Evolutionary conservation across 2,113 vertebrate genomes (phyloP).

Genomic region (Trematocara variabile): DNA sequence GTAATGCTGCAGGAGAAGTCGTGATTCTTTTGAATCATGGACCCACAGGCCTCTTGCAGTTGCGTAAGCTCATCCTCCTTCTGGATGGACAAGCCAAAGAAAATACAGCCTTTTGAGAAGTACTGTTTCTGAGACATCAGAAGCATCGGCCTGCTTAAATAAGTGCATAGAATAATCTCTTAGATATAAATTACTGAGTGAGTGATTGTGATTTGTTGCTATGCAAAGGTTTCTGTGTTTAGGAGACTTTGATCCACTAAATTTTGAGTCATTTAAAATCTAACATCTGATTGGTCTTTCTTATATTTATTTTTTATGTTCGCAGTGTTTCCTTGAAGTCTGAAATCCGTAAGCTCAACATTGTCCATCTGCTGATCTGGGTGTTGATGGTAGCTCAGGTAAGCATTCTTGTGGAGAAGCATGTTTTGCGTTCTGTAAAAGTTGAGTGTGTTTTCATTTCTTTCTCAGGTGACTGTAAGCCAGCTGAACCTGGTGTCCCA

Average conservation of each 20-base stretch:
- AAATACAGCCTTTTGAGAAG: background rate
- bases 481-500: conserved; percentile 87
- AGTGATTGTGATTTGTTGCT: background rate
- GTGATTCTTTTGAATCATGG: background rate
- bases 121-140: background rate
- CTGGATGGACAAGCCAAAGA: background rate
- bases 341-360: conserved; percentile 94
- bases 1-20: background rate
- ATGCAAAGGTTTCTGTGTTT: background rate
- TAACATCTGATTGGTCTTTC: background rate
- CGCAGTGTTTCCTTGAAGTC: conserved; percentile 92
- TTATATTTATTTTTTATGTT: background rate
- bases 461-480: conserved; percentile 81
- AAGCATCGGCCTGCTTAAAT: background rate
- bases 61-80: background rate
- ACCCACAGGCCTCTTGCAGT: background rate
- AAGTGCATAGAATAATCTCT: background rate
- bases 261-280: background rate
- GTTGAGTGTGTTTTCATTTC: background rate
- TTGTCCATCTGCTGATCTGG: conserved; percentile 86
- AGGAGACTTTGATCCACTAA: background rate
- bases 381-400: conserved; percentile 87
- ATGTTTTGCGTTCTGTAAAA: background rate
- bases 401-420: background rate
- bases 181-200: background rate